These are phyloP conservation scores for Anthrax anthrax DNA, from an alignment of 2,888 invertebrate species.

Conservation along the genomic window DNA sequence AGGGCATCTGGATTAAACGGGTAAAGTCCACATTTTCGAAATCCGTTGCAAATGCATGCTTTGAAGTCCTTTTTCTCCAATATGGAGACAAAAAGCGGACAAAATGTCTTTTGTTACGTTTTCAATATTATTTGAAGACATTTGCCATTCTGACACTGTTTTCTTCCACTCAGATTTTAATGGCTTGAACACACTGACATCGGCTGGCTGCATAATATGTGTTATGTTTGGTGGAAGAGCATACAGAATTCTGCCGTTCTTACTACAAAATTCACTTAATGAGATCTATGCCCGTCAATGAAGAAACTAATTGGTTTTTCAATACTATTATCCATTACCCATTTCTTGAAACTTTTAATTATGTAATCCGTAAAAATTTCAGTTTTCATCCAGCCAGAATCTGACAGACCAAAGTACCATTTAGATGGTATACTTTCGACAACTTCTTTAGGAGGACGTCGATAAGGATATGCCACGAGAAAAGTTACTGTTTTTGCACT, in stretches of 20 bases:
- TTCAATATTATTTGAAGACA: no score
- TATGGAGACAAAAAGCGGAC: no score
- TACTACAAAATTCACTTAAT: conserved; percentile 3
- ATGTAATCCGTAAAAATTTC: conserved; percentile 5
- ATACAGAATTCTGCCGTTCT: conserved; percentile 5
- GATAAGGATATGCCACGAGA: background rate
- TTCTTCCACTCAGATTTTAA: conserved; percentile 1
- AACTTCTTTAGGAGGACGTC: conserved; percentile 11
- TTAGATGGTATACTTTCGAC: background rate
- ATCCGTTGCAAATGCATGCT: no score
- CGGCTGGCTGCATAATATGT: conserved; percentile 5
- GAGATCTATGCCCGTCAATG: conserved; percentile 5
- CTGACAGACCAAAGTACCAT: conserved; percentile 3
- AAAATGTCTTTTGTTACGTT: no score
- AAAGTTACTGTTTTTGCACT: conserved; percentile 1
- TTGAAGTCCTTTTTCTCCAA: no score
- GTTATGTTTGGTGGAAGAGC: conserved; percentile 6
- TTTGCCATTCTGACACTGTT: no score
- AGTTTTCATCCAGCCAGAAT: conserved; percentile 4
- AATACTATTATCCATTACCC: conserved; percentile 1
- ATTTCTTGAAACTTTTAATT: conserved; percentile 2
- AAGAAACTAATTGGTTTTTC: conserved; percentile 2
- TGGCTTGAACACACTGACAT: conserved; percentile 5
- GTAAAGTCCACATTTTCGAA: no score
- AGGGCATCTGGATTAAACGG: no score